A percentile compares a stretch with the other conserved stretches of the same genome.
phyloP scores from a whole-genome alignment of 2,113 vertebrate genomes.

The Lepus europaeus region DNA sequence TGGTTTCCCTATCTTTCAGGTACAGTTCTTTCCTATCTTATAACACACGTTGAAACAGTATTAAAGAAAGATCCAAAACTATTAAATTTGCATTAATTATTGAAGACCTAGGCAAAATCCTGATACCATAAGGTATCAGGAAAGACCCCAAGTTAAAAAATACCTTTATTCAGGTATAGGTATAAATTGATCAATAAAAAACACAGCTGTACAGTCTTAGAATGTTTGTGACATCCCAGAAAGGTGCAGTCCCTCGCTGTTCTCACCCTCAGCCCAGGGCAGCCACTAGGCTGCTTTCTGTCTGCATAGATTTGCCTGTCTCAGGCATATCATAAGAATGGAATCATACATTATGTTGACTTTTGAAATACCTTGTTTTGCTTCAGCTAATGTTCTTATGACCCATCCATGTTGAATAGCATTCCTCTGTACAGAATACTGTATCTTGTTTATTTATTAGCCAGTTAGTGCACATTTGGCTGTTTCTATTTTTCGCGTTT shows the following conservation, averaged over 20 bases:
- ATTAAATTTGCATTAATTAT: background rate
- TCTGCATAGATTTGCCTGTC: background rate
- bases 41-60: background rate
- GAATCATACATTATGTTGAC: background rate
- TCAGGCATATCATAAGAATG: background rate
- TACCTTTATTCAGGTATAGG: background rate
- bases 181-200: too few species aligned
- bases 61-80: background rate
- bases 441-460: background rate
- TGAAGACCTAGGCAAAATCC: background rate
- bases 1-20: background rate
- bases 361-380: background rate
- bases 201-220: background rate
- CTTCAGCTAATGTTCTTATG: background rate
- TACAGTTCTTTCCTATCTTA: background rate
- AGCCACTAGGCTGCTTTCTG: background rate
- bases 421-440: background rate
- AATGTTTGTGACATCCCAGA: background rate
- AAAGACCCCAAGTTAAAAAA: background rate
- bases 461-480: background rate
- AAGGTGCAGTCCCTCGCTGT: background rate
- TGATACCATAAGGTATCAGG: background rate
- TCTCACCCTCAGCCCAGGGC: background rate
- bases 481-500: background rate
- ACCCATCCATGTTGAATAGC: background rate